These are phyloP conservation scores for Pseudonaja textilis DNA, from an alignment of 2,113 vertebrate species.

Conservation along the genomic window DNA sequence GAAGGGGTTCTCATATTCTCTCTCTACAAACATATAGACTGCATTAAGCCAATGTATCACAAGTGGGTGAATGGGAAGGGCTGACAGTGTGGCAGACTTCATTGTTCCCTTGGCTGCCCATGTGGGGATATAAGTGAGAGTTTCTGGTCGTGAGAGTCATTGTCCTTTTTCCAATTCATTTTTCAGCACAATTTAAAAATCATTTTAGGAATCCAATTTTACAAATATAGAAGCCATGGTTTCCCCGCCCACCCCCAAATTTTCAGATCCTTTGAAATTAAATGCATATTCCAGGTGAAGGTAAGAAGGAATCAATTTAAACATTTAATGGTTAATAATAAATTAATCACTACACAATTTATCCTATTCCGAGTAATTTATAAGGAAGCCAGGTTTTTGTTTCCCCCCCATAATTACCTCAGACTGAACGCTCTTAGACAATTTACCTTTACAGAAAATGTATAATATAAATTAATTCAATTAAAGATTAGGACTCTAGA, in stretches of 20 bases:
- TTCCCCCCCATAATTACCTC: not conserved
- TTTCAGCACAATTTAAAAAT: not conserved
- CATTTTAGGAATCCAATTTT: not conserved
- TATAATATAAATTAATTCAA: not conserved
- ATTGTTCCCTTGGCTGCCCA: not conserved
- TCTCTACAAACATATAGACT: not conserved
- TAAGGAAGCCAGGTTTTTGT: not conserved
- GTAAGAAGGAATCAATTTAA: not conserved
- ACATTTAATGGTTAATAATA: not conserved
- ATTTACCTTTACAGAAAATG: not conserved
- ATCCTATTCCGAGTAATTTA: not conserved
- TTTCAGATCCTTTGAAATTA: not conserved
- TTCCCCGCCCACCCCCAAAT: not conserved
- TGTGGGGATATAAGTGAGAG: not conserved
- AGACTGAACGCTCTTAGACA: not conserved
- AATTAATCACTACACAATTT: not conserved
- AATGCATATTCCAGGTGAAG: not conserved
- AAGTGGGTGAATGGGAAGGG: not conserved
- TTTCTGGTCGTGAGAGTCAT: not conserved
- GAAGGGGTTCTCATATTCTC: not conserved
- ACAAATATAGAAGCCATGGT: not conserved
- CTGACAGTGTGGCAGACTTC: not conserved
- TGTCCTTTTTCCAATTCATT: not conserved
- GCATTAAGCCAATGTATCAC: not conserved
- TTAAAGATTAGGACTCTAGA: not conserved